Evolutionary conservation across 2,797 vertebrate species (phyloP).

Genomic region (Sciurus carolinensis): DNA sequence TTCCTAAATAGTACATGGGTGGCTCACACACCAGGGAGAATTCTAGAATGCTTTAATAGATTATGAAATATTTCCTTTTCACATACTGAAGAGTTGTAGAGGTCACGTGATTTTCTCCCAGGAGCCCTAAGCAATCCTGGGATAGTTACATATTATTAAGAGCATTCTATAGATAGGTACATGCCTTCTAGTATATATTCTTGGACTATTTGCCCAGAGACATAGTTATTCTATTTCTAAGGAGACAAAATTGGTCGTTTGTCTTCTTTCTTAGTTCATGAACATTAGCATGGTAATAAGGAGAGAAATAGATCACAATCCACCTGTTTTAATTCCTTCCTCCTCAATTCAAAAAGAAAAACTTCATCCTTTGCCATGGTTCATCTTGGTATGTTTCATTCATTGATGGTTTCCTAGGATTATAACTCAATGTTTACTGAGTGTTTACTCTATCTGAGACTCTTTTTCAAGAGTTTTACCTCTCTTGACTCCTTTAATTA

Average conservation of each 20-base stretch:
- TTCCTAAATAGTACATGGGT: not conserved
- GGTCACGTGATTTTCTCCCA: too few relatives aligned
- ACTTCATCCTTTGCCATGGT: not conserved
- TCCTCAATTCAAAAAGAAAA: not conserved
- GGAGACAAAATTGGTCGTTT: not conserved
- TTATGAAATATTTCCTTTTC: not conserved
- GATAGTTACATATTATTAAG: too few relatives aligned
- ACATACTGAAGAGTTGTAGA: too few relatives aligned
- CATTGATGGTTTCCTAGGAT: not conserved
- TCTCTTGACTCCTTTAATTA: not conserved
- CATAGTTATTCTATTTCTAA: not conserved
- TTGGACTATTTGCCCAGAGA: not conserved
- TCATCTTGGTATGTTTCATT: not conserved
- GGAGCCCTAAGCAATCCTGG: too few relatives aligned
- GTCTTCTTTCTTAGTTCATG: not conserved
- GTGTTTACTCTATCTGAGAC: too few relatives aligned
- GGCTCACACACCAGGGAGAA: not conserved
- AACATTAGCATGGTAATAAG: not conserved
- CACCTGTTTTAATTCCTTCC: not conserved
- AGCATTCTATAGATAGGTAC: too few relatives aligned
- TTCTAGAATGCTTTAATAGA: not conserved
- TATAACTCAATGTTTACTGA: not conserved
- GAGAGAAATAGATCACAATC: not conserved
- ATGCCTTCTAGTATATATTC: too few relatives aligned
- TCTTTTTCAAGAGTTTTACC: not conserved